These are phyloP conservation scores for Pheucticus melanocephalus DNA, from an alignment of 2,113 vertebrate species.

Conservation along the genomic window DNA sequence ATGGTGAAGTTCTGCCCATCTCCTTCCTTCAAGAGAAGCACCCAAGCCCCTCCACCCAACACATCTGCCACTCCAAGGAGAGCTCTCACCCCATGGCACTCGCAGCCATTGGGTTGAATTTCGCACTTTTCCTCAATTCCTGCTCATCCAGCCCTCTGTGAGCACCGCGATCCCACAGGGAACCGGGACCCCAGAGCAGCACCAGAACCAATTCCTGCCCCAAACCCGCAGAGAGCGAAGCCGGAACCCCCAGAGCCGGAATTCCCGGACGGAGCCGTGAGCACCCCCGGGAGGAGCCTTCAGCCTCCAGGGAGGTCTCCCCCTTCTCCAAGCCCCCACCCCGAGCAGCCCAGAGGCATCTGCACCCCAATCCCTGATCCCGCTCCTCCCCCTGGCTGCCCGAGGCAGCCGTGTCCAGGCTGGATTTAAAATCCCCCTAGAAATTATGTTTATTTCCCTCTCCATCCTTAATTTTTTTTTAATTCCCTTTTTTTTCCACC, in stretches of 20 bases:
- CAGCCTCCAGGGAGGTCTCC: background rate
- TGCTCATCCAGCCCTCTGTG: accelerated
- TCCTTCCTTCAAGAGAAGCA: background rate
- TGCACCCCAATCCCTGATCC: background rate
- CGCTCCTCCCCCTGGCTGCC: background rate
- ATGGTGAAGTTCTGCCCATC: background rate
- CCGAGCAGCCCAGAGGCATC: accelerated
- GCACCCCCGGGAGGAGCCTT: background rate
- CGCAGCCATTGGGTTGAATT: accelerated
- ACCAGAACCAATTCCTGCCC: background rate
- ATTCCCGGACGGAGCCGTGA: background rate
- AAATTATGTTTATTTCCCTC: background rate
- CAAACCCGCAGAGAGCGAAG: accelerated
- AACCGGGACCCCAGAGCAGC: background rate
- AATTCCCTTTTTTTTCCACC: background rate
- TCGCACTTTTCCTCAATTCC: background rate
- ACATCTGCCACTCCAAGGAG: accelerated
- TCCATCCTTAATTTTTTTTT: background rate
- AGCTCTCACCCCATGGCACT: accelerated
- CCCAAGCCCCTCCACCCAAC: background rate
- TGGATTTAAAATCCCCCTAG: background rate
- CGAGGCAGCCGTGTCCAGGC: accelerated
- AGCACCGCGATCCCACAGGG: accelerated
- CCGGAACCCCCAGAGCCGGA: background rate
- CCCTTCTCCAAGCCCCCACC: background rate